A percentile compares a stretch with the other conserved stretches of the same genome.
phyloP scores from a whole-genome alignment of 2,888 invertebrate genomes.

The Troglohyphantes excavatus region DNA sequence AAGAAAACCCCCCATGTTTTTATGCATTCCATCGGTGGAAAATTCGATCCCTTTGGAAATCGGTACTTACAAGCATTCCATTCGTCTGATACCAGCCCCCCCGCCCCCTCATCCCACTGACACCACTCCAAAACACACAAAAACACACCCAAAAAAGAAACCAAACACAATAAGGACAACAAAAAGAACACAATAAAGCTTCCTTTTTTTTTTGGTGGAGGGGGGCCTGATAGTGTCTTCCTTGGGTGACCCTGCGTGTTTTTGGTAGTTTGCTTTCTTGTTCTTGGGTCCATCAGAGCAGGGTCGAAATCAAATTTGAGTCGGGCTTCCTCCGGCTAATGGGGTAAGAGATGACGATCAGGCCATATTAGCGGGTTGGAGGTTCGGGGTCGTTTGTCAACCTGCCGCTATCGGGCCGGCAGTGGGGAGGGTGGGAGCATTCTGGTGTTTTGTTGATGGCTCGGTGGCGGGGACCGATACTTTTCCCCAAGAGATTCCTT shows the following conservation, averaged over 20 bases:
- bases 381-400: constrained; percentile 75
- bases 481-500: neutral
- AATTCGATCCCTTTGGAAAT: constrained; percentile 20
- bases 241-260: constrained; percentile 56
- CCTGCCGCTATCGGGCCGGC: constrained; percentile 48
- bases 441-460: too few relatives aligned
- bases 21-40: constrained; percentile 37
- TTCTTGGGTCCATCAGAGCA: constrained; percentile 53
- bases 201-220: too few relatives aligned
- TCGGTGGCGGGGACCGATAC: neutral
- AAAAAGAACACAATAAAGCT: constrained; percentile 42
- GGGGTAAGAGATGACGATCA: constrained; percentile 78
- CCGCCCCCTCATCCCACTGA: neutral
- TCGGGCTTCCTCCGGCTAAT: constrained; percentile 72
- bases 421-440: neutral
- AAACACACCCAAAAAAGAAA: neutral
- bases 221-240: constrained; percentile 44
- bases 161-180: constrained; percentile 23
- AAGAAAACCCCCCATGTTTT: constrained; percentile 46
- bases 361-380: constrained; percentile 75
- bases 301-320: constrained; percentile 75
- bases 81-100: constrained; percentile 26
- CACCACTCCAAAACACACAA: constrained; percentile 13
- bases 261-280: constrained; percentile 8
- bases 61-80: constrained; percentile 33